Percentiles rank a stretch among this genome's conserved stretches.
phyloP scores from a whole-genome alignment of 92 coral and sea anemone species.

The Porites evermanni region DNA sequence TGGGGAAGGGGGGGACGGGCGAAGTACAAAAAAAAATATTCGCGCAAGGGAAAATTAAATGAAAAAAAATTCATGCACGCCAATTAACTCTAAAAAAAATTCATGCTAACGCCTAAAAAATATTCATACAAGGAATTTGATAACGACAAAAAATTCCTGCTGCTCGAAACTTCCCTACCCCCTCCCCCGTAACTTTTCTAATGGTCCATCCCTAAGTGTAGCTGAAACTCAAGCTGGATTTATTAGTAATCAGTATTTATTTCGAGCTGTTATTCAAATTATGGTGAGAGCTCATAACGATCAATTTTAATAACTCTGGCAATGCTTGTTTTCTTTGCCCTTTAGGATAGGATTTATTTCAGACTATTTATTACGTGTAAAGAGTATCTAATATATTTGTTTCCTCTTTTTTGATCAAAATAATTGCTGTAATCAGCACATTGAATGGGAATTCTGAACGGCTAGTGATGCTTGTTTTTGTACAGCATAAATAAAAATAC shows the following conservation, averaged over 20 bases:
- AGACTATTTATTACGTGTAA: conserved; percentile 32
- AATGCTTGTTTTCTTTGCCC: neutral
- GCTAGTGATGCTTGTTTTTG: conserved; percentile 13
- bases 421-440: conserved; percentile 18
- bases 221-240: neutral
- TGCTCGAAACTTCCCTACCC: too few species aligned
- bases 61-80: too few species aligned
- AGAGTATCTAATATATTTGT: conserved; percentile 15
- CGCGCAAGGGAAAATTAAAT: too few species aligned
- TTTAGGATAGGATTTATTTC: conserved; percentile 20
- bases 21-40: too few species aligned
- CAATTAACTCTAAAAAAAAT: too few species aligned
- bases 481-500: conserved; percentile 36
- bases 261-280: conserved; percentile 4
- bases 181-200: too few species aligned
- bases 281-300: conserved; percentile 1
- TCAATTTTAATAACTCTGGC: neutral
- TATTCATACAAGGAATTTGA: too few species aligned
- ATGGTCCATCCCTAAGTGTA: neutral
- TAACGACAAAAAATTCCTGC: too few species aligned
- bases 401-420: conserved; percentile 21
- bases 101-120: too few species aligned
- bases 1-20: too few species aligned
- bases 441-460: neutral
- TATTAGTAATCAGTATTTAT: conserved; percentile 9